phyloP scores from a whole-genome alignment of 2,888 invertebrate genomes.

The Nineta flava region DNA sequence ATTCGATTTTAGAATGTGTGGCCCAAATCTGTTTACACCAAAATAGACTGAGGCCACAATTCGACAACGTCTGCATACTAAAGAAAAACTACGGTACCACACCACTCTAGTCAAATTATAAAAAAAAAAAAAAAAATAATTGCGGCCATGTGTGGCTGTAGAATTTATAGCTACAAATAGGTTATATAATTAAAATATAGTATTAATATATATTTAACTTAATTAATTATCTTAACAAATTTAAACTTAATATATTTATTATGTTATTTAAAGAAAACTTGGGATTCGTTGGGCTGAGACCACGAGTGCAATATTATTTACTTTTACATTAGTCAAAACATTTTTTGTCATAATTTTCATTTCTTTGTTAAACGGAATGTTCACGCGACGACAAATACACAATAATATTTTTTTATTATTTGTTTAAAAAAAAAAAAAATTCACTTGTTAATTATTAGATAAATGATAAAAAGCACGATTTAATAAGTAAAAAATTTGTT shows the following conservation, averaged over 20 bases:
- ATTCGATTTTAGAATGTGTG: background rate
- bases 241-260: constrained; percentile 5
- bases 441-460: background rate
- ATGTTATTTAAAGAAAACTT: constrained; percentile 9
- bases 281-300: constrained; percentile 23
- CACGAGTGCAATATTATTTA: constrained; percentile 29
- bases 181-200: background rate
- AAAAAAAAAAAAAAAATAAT: no score
- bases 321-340: background rate
- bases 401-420: background rate
- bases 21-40: background rate
- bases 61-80: no score
- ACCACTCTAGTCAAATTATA: constrained; percentile 31
- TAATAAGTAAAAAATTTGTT: no score
- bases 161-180: constrained; percentile 18
- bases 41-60: background rate
- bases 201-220: constrained; percentile 1
- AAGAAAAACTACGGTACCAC: background rate
- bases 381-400: background rate
- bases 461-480: no score
- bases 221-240: constrained; percentile 7
- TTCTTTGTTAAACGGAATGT: background rate
- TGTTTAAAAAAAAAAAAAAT: background rate
- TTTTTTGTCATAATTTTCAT: background rate
- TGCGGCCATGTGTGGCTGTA: constrained; percentile 19